Evolutionary conservation across 2,113 vertebrate genomes (phyloP).

Genomic region (Cochlearius cochlearius): DNA sequence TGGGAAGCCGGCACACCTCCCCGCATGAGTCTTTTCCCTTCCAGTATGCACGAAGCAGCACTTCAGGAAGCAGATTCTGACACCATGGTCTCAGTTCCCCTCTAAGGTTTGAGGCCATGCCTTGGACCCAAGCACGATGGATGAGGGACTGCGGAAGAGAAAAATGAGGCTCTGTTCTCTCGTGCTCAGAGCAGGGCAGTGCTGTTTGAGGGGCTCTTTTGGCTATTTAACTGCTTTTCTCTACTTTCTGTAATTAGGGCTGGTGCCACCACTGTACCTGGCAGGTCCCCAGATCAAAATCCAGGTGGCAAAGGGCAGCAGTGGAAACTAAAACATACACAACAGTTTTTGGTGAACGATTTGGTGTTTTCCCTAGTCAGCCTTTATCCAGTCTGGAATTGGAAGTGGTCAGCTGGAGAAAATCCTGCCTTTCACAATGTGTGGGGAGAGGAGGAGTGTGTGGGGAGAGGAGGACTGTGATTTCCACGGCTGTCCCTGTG

Average conservation of each 20-base stretch:
- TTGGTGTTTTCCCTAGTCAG: neutral
- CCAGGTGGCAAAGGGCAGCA: neutral
- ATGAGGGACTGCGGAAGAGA: neutral
- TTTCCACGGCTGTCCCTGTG: neutral
- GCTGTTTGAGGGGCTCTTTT: neutral
- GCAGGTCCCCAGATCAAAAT: neutral
- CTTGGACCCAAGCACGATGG: neutral
- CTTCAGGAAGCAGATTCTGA: neutral
- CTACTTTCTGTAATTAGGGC: neutral
- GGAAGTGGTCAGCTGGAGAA: neutral
- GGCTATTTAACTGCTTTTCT: neutral
- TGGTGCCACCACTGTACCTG: neutral
- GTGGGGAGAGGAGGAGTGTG: neutral
- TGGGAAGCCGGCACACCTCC: neutral
- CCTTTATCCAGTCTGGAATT: neutral
- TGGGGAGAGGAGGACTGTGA: neutral
- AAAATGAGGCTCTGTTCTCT: neutral
- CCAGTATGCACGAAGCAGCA: neutral
- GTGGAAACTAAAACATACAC: neutral
- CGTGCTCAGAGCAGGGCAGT: neutral
- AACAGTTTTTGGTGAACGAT: neutral
- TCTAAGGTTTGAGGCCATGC: neutral
- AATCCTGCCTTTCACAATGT: neutral
- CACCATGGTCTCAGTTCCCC: neutral
- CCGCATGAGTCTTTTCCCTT: rapidly evolving